Evolutionary conservation across 1,140 invertebrate genomes (phyloP).

Genomic region (Drosophila punjabiensis): DNA sequence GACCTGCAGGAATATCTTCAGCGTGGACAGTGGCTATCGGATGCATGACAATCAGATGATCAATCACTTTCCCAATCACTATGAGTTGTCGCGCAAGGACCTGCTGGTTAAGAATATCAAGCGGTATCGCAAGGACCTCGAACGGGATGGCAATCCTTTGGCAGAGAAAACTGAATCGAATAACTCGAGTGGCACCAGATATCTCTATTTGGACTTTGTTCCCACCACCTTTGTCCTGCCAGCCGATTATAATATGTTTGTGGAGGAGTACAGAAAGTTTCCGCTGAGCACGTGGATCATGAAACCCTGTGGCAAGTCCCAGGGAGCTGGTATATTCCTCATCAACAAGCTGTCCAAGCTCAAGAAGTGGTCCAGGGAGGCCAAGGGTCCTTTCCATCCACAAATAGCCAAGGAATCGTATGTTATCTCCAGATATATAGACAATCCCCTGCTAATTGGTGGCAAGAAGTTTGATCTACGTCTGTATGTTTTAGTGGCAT

Average conservation of each 20-base stretch:
- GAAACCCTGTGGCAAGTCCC: constrained; percentile 97
- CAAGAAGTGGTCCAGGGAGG: constrained; percentile 94
- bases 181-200: constrained; percentile 90
- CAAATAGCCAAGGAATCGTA: constrained; percentile 94
- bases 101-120: constrained; percentile 98
- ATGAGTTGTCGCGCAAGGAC: constrained; percentile 97
- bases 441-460: constrained; percentile 93
- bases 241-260: constrained; percentile 98
- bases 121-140: constrained; percentile 95
- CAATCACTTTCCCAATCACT: constrained; percentile 97
- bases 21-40: constrained; percentile 95
- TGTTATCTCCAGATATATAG: constrained; percentile 95
- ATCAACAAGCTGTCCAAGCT: constrained; percentile 96
- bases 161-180: constrained; percentile 90
- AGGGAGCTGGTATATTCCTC: constrained; percentile 94
- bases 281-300: constrained; percentile 98
- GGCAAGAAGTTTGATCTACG: constrained; percentile 95
- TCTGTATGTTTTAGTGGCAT: constrained; percentile 94
- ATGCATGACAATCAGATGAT: constrained; percentile 96
- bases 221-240: constrained; percentile 97
- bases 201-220: constrained; percentile 95
- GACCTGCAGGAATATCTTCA: constrained; percentile 95
- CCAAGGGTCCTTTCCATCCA: constrained; percentile 92
- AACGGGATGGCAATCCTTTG: constrained; percentile 94
- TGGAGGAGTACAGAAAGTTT: constrained; percentile 96